These are phyloP conservation scores for Liodrosophila aerea DNA, from an alignment of 2,888 invertebrate genomes.

Conservation along the genomic window DNA sequence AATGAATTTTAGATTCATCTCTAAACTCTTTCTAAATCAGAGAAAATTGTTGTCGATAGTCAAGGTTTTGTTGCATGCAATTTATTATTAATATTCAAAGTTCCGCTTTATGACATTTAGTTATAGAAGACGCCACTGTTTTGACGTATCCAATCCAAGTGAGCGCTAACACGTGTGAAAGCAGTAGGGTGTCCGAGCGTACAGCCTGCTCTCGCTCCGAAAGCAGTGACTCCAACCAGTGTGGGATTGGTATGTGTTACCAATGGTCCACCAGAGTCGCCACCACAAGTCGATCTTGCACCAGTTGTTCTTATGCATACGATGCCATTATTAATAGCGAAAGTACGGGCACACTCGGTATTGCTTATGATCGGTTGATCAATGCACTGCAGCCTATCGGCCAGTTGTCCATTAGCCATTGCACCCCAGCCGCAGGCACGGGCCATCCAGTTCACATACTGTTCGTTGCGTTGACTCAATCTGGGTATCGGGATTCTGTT, in stretches of 20 bases:
- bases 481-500: constrained; percentile 33
- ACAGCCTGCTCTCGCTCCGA: constrained; percentile 32
- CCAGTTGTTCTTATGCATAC: constrained; percentile 56
- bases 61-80: no score
- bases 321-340: constrained; percentile 35
- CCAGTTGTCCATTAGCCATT: constrained; percentile 39
- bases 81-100: no score
- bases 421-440: constrained; percentile 63
- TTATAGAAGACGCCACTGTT: constrained; percentile 51
- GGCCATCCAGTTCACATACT: constrained; percentile 30
- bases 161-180: constrained; percentile 58
- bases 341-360: constrained; percentile 60
- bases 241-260: constrained; percentile 46
- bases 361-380: constrained; percentile 76
- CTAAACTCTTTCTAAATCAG: no score
- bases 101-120: no score
- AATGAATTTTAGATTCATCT: no score
- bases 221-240: constrained; percentile 67
- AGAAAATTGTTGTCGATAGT: no score
- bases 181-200: constrained; percentile 47
- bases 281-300: constrained; percentile 60
- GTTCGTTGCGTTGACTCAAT: constrained; percentile 7
- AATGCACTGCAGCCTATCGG: constrained; percentile 76
- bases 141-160: constrained; percentile 65
- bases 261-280: constrained; percentile 78